Evolutionary conservation across 1,140 invertebrate species (phyloP), one percentile per base, ranked within the genome.

Genomic region (Lerema accius): DNA sequence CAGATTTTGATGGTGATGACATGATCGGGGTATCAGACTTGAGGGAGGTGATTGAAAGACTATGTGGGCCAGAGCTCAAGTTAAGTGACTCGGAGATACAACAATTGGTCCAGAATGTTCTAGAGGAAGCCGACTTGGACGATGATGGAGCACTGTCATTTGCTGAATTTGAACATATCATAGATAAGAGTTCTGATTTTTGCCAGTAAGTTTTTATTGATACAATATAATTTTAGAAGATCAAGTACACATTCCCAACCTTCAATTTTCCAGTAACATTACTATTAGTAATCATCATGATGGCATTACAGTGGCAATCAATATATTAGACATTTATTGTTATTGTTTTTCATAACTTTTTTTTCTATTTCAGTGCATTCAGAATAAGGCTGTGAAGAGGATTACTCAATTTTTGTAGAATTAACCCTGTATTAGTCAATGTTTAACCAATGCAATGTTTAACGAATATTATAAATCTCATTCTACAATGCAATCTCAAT

Each of bases 101-200:
- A 72, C 94, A 94, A 77, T 83, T 90, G n/a, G 84, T 90, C 0
- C 88, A 90, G 62, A 95, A 96, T 92, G 94, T 98, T 59, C 91
- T 98, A 10, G 95, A 96, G 71, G 97, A 98, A 91, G 96, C 97
- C 10, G 97, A 98, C 91, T 89, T 98, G 42, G 97, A 98, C 92
- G 97, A 97, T 84, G 97, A 98, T 92, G 96, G 96, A 42, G 95
- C 95, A 15, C 84, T 98, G 6, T 97, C 96, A 7, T 98, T 97
- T 93, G 96, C 97, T 11, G 97, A 98, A 92, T 98, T 98, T 93
- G 97, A 98, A 80, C 97, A 98, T 91, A 96, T 98, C 50, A 97
- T 98, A 78, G 96, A 97, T 66, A 98, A 98, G 83, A 96, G 96
- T 75, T 96, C 96, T 5, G 97, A 98, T 92, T 98, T 98, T 90